Base-by-base conservation (phyloP, 2,888 invertebrate species). In the Gnatocerus cornutus region DNA sequence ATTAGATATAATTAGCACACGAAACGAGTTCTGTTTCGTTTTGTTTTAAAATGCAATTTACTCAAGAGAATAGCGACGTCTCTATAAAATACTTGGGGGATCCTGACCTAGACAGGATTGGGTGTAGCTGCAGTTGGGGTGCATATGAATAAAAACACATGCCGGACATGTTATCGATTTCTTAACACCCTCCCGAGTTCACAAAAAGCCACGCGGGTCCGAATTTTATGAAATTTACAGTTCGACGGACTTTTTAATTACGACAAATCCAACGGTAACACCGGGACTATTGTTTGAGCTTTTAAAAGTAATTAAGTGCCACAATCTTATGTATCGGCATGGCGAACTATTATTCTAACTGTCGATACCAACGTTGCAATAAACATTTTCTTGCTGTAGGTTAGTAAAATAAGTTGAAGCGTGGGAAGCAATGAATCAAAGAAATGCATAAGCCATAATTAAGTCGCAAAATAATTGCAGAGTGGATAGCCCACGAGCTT, bases 391-490 rank as follows among this genome's bases (percentile, higher is more conserved):
- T 67, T 71, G 70, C 67, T 67, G 70, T 71, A 71, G 70, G 70
- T 71, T 71, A 71, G 70, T 71, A 48, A 67, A 71, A 70, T 70
- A 63, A 63, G 41, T 58, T 53, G 30, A 10, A 63, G 67, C 72
- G 76, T 76, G 74, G 76, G 76, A 74, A 74, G 75, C 29, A 68
- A 66, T 71, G 73, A 73, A 72, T 73, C 67, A 69, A 69, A 66
- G 48, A 66, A 69, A 69, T 61, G 46, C 61, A 61, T 66, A 72
- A 65, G 68, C 70, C 70, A 71, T 76, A 73, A 74, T 76, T 74
- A 76, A 74, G 65, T 66, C 68, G 66, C 70, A 56, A 69, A 69
- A 74, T 74, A 77, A 77, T 76, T 74, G 75, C 71, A 73, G 55
- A 27, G 16, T 48, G 56, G 1, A 4, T 27, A 48, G 62, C 75